These are phyloP conservation scores for Saccostrea glomerata DNA, from an alignment of 1,140 invertebrate species.

Conservation along the genomic window DNA sequence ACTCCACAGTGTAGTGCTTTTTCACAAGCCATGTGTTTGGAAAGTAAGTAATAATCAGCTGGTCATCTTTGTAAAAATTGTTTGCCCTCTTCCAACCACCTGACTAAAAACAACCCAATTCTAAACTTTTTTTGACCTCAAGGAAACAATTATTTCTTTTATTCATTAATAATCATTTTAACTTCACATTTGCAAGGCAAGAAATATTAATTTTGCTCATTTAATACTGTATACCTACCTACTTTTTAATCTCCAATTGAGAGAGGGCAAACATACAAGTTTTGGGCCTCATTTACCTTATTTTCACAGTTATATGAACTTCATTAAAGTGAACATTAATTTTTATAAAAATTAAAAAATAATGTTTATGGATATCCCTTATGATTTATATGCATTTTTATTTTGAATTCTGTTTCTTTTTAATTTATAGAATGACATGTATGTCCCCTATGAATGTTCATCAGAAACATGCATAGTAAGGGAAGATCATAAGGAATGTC, in stretches of 20 bases:
- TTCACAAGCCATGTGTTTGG: conserved; percentile 21
- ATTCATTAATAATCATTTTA: too few species aligned
- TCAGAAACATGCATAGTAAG: conserved; percentile 7
- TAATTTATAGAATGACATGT: conserved; percentile 4
- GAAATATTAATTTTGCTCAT: too few species aligned
- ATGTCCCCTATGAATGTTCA: neutral
- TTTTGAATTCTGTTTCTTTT: neutral
- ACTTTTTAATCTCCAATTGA: too few species aligned
- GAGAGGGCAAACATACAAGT: too few species aligned
- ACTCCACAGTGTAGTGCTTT: conserved; percentile 21
- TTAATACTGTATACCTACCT: too few species aligned
- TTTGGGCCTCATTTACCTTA: neutral
- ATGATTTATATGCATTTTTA: neutral
- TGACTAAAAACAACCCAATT: too few species aligned
- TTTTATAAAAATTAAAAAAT: neutral
- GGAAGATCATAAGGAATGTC: conserved; percentile 20
- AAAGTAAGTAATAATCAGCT: neutral
- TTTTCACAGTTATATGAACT: neutral
- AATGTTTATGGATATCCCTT: neutral
- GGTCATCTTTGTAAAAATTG: too few species aligned
- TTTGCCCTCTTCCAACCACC: too few species aligned
- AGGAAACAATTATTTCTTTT: too few species aligned
- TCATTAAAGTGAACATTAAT: neutral
- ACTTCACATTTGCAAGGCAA: too few species aligned
- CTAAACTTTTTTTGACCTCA: too few species aligned